Evolutionary conservation across 2,113 vertebrate species (phyloP).

Genomic region (Pelobates fuscus): DNA sequence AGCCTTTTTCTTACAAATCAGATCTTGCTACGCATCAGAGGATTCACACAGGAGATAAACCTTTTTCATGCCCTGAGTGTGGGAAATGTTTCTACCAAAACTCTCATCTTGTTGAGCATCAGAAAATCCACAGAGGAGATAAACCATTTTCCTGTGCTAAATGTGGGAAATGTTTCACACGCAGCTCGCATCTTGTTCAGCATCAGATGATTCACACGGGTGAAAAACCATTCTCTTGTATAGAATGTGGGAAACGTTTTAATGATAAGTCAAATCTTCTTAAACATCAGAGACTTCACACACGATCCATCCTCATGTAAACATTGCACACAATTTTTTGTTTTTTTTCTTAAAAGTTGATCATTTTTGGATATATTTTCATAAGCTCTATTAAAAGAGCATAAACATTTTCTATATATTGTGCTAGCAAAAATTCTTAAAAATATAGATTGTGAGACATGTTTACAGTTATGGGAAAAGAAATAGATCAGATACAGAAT

Average conservation of each 20-base stretch:
- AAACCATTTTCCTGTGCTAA: background rate
- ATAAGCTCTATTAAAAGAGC: too few relatives aligned
- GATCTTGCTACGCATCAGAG: background rate
- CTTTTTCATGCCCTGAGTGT: background rate
- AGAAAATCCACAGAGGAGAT: conserved; percentile 2
- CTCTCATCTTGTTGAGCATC: background rate
- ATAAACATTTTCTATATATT: too few relatives aligned
- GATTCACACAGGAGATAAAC: conserved; percentile 7
- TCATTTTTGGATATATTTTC: too few relatives aligned
- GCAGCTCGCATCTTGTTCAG: background rate
- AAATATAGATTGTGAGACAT: too few relatives aligned
- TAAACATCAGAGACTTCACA: conserved; percentile 75
- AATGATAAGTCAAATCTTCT: conserved; percentile 79
- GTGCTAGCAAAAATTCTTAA: too few relatives aligned
- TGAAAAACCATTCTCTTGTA: conserved; percentile 1
- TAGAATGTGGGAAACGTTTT: conserved; percentile 70
- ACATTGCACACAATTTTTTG: too few relatives aligned
- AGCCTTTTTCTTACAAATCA: background rate
- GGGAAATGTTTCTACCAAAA: background rate
- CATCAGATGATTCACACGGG: conserved; percentile 12
- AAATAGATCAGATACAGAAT: too few relatives aligned
- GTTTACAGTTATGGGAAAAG: too few relatives aligned
- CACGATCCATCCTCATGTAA: too few relatives aligned
- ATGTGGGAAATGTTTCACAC: background rate
- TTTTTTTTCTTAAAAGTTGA: too few relatives aligned